Percentiles rank a stretch among this genome's conserved stretches.
phyloP scores from a whole-genome alignment of 1,140 invertebrate species.

The Lucilia cuprina region DNA sequence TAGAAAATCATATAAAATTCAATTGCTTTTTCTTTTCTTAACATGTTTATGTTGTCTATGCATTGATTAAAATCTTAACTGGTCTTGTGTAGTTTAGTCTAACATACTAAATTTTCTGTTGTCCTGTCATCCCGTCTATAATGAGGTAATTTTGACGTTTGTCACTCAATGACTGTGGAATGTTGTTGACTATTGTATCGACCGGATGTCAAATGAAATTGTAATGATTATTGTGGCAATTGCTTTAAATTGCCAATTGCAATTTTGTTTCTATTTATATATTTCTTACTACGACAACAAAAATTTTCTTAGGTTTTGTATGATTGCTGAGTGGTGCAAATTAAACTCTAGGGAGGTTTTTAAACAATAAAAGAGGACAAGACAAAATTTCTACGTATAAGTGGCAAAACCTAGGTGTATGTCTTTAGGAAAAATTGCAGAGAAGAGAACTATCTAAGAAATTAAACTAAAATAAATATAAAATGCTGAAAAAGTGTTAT shows the following conservation, averaged over 20 bases:
- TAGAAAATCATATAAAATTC: slow-evolving; percentile 27
- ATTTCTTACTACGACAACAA: not conserved
- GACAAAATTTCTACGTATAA: not conserved
- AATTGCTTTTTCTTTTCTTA: not conserved
- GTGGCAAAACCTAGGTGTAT: not conserved
- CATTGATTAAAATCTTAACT: slow-evolving; percentile 16
- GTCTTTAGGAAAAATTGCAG: not conserved
- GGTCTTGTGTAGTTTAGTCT: slow-evolving; percentile 8
- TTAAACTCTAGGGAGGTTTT: not conserved
- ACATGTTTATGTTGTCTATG: not conserved
- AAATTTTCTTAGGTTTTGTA: not conserved
- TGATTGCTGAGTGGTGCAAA: not conserved
- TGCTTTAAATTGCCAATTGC: slow-evolving; percentile 6
- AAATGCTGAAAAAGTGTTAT: too few relatives aligned
- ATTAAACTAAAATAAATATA: too few relatives aligned
- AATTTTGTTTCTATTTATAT: not conserved
- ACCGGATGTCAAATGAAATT: slow-evolving; percentile 18
- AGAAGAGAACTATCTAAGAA: too few relatives aligned
- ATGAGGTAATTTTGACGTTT: slow-evolving; percentile 30
- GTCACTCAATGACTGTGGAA: not conserved
- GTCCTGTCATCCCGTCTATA: slow-evolving; percentile 3
- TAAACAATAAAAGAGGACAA: not conserved
- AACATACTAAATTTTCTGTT: slow-evolving; percentile 4
- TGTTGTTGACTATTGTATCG: not conserved
- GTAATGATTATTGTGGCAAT: slow-evolving; percentile 30